phyloP scores from a whole-genome alignment of 37 sponge, comb jelly and placozoan species.

The Spongilla lacustris region DNA sequence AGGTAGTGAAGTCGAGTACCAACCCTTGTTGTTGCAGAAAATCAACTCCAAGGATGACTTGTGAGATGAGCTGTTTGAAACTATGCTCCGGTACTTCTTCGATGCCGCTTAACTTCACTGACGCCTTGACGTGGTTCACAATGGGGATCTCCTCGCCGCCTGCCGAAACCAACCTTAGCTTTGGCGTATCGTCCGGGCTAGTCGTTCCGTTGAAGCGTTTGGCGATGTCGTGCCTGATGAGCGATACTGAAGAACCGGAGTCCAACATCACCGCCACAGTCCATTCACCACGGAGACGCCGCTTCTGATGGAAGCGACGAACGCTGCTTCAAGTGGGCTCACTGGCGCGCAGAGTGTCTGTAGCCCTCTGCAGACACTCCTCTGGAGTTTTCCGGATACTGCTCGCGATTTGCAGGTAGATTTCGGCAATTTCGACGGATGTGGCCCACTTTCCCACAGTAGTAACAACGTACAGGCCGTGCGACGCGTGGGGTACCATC shows the following conservation, averaged over 20 bases:
- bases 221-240: conserved; percentile 7
- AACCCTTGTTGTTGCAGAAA: conserved; percentile 17
- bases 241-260: conserved; percentile 45
- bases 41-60: conserved; percentile 63
- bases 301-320: too few relatives aligned
- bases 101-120: neutral
- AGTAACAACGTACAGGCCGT: too few relatives aligned
- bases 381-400: conserved; percentile 42
- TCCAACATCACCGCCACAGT: conserved; percentile 45
- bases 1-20: neutral
- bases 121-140: too few relatives aligned
- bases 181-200: neutral
- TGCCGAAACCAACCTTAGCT: conserved; percentile 5
- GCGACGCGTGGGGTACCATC: too few relatives aligned
- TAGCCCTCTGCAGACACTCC: conserved; percentile 32
- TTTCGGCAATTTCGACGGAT: conserved; percentile 4
- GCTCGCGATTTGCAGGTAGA: too few relatives aligned
- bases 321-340: conserved; percentile 3
- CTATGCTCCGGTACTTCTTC: conserved; percentile 10
- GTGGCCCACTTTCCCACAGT: conserved; percentile 23
- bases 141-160: conserved; percentile 11
- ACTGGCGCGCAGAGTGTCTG: conserved; percentile 14
- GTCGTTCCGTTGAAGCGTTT: neutral
- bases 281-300: neutral
- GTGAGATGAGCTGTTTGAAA: conserved; percentile 46